A percentile compares a stretch with the other conserved stretches of the same genome.
These are phyloP conservation scores for Brachionus rubens DNA, from an alignment of 1,140 invertebrate species.

Conservation along the genomic window DNA sequence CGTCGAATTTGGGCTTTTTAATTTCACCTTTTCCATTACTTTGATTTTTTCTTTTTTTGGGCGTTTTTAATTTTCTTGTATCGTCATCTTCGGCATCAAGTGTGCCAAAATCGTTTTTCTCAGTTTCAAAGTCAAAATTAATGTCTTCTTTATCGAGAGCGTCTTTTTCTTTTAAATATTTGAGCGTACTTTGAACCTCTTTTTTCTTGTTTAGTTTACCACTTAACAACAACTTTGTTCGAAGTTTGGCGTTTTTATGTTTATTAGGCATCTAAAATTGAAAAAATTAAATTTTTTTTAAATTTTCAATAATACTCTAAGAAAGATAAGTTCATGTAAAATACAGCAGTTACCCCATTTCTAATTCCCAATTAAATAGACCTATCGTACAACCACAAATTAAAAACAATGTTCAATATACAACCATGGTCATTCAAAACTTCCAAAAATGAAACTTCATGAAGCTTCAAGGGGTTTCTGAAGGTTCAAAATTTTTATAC, in stretches of 20 bases:
- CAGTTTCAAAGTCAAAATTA: constrained; percentile 14
- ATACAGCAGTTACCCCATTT: no score
- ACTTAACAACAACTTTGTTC: constrained; percentile 16
- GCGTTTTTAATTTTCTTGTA: constrained; percentile 10
- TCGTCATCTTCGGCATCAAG: constrained; percentile 8
- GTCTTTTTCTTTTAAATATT: constrained; percentile 21
- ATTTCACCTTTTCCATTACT: neutral
- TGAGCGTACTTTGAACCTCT: constrained; percentile 24
- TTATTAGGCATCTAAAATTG: constrained; percentile 44
- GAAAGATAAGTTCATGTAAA: no score
- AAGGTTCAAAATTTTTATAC: no score
- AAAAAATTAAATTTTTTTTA: neutral
- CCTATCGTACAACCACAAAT: no score
- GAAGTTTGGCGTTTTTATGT: constrained; percentile 12
- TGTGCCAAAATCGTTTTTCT: neutral
- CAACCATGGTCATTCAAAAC: no score
- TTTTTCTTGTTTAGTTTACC: constrained; percentile 32
- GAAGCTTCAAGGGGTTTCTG: no score
- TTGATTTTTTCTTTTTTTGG: constrained; percentile 23
- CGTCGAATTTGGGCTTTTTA: neutral
- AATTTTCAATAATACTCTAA: no score
- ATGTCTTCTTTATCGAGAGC: constrained; percentile 27
- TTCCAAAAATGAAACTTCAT: no score
- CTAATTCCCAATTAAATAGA: no score
- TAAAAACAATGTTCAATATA: no score